These are phyloP conservation scores for Drosophila greeni DNA, from an alignment of 2,888 invertebrate species.

Conservation along the genomic window DNA sequence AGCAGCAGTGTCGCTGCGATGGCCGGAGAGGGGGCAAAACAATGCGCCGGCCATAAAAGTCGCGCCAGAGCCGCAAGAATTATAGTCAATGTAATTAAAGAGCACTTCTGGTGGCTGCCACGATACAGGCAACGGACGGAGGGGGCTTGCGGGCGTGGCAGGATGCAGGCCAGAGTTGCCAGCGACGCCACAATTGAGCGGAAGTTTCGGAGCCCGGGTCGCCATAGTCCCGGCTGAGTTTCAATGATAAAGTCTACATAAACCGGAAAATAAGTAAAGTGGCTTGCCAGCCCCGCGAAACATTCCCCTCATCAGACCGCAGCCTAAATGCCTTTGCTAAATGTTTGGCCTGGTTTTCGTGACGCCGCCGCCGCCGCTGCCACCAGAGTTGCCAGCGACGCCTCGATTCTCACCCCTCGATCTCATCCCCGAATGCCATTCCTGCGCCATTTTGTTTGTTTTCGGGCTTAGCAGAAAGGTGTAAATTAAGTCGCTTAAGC, in stretches of 20 bases:
- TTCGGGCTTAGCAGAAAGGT: slow-evolving; percentile 64
- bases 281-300: slow-evolving; percentile 45
- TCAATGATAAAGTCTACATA: slow-evolving; percentile 72
- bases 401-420: slow-evolving; percentile 20
- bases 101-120: slow-evolving; percentile 66
- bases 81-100: slow-evolving; percentile 75
- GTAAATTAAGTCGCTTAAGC: slow-evolving; percentile 70
- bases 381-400: slow-evolving; percentile 32
- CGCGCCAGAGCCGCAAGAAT: slow-evolving; percentile 73
- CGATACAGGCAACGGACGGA: slow-evolving; percentile 28
- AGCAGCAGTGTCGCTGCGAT: slow-evolving; percentile 40
- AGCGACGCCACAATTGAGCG: slow-evolving; percentile 64
- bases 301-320: slow-evolving; percentile 16
- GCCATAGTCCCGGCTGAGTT: slow-evolving; percentile 56
- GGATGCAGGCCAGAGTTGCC: slow-evolving; percentile 46
- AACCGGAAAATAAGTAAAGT: slow-evolving; percentile 73
- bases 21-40: slow-evolving; percentile 19
- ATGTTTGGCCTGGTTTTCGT: slow-evolving; percentile 44
- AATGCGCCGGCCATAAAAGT: slow-evolving; percentile 66
- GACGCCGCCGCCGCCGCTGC: slow-evolving; percentile 18
- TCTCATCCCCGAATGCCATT: slow-evolving; percentile 15
- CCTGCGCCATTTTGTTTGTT: slow-evolving; percentile 53
- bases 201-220: slow-evolving; percentile 55
- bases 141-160: slow-evolving; percentile 21
- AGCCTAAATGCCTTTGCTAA: slow-evolving; percentile 38